phyloP scores from a whole-genome alignment of 2,888 invertebrate genomes.

The Hermaeophaga mercurialis region DNA sequence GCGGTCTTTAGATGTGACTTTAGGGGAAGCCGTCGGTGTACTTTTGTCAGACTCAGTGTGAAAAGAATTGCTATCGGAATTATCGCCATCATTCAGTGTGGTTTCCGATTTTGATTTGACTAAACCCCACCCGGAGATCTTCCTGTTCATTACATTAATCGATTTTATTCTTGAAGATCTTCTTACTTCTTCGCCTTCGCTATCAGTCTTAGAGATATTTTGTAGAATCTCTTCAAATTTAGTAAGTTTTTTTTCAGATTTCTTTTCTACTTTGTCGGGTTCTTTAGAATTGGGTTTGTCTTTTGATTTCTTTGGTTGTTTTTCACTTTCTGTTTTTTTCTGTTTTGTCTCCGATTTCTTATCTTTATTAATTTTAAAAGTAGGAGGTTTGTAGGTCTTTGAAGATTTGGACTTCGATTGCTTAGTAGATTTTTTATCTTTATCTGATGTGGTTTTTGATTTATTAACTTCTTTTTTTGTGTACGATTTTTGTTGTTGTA shows the following conservation, averaged over 20 bases:
- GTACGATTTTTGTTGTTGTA: too few relatives aligned
- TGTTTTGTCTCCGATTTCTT: constrained; percentile 10
- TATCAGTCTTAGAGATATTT: constrained; percentile 25
- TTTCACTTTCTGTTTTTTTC: constrained; percentile 19
- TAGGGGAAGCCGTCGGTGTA: constrained; percentile 37
- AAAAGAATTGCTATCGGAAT: constrained; percentile 62
- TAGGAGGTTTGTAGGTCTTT: constrained; percentile 19
- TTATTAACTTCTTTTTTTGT: constrained; percentile 11
- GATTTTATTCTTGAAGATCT: constrained; percentile 78
- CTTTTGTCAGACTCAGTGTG: constrained; percentile 40
- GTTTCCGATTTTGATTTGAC: constrained; percentile 59
- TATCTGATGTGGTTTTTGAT: not conserved
- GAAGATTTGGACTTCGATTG: constrained; percentile 12
- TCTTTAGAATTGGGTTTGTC: constrained; percentile 29
- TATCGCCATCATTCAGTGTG: constrained; percentile 58
- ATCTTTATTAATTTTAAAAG: constrained; percentile 18
- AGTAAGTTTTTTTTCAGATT: constrained; percentile 22
- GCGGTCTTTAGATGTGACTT: constrained; percentile 29
- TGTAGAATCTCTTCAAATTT: constrained; percentile 17
- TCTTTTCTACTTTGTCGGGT: constrained; percentile 18
- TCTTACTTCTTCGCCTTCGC: constrained; percentile 58
- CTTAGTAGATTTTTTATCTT: constrained; percentile 18
- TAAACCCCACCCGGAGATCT: constrained; percentile 69
- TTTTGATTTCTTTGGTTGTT: constrained; percentile 23
- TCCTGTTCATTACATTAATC: constrained; percentile 70